A percentile compares a stretch with the other conserved stretches of the same genome.
Evolutionary conservation across 2,888 invertebrate genomes (phyloP).

Genomic region (Dolichopus griseipennis): DNA sequence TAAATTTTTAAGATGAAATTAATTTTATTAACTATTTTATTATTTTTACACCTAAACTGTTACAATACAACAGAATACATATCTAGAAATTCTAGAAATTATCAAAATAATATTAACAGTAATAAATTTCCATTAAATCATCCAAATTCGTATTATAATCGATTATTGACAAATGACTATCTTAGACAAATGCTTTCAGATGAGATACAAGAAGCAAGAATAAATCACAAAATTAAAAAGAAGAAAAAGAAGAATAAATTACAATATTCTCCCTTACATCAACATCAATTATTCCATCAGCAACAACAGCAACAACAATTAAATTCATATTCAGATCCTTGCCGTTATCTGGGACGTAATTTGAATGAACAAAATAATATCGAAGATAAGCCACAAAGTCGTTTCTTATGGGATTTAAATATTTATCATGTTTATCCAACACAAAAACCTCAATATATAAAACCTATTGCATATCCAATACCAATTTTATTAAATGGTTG

Average conservation of each 20-base stretch:
- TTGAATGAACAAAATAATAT: neutral
- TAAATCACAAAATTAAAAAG: neutral
- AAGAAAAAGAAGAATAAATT: neutral
- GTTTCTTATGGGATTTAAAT: slow-evolving; percentile 39
- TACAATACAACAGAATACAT: no score
- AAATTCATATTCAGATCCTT: neutral
- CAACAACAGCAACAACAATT: neutral
- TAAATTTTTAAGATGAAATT: no score
- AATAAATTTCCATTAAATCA: neutral
- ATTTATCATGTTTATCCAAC: slow-evolving; percentile 34
- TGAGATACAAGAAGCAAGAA: neutral
- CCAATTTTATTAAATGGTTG: neutral
- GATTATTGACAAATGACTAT: neutral
- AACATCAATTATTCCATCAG: neutral
- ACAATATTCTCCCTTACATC: neutral
- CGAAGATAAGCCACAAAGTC: slow-evolving; percentile 28
- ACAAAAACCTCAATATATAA: slow-evolving; percentile 1
- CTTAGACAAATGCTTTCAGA: neutral
- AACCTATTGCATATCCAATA: neutral
- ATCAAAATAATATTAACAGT: neutral
- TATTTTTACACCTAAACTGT: no score
- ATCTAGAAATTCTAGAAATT: neutral
- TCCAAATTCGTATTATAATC: slow-evolving; percentile 8
- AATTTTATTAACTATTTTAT: no score
- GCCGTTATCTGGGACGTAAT: neutral